Conservation (phyloP, 2,113 vertebrate genomes). For the Sturnus vulgaris region DNA sequence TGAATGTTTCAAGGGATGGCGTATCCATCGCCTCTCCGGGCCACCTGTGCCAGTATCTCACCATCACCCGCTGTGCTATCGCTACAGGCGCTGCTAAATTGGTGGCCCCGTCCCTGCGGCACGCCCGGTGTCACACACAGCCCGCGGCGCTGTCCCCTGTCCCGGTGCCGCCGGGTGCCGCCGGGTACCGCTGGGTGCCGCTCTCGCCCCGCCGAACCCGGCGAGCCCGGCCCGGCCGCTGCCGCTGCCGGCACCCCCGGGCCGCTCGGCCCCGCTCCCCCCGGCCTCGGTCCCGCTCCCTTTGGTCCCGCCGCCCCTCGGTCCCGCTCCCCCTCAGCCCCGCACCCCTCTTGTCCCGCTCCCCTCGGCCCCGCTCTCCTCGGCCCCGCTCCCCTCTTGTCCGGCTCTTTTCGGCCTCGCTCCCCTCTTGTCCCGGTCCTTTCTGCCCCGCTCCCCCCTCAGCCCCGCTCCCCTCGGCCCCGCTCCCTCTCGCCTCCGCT, state of each 20-base stretch:
- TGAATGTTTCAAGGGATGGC: not conserved
- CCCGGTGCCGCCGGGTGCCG: not conserved
- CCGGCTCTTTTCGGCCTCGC: too few species aligned
- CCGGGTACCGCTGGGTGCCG: conserved; percentile 60
- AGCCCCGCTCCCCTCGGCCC: too few species aligned
- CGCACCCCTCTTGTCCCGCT: not conserved
- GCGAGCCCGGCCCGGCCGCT: too few species aligned
- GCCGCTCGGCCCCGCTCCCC: not conserved
- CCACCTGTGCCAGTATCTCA: not conserved
- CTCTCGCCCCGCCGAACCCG: not conserved
- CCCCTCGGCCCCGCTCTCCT: not conserved
- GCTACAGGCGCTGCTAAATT: accelerated
- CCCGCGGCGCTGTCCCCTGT: not conserved
- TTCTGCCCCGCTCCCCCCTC: too few species aligned
- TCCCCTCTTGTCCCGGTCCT: too few species aligned
- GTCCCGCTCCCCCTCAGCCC: too few species aligned
- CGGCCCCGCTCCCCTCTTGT: too few species aligned
- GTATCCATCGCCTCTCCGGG: not conserved
- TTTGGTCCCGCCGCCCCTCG: not conserved
- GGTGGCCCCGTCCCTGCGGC: not conserved
- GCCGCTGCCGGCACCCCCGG: not conserved
- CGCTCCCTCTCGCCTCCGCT: too few species aligned
- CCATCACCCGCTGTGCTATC: accelerated
- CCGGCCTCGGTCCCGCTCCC: too few species aligned
- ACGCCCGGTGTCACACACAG: accelerated